These are phyloP conservation scores for Chrysocyon brachyurus DNA, from an alignment of 2,797 vertebrate genomes.

Conservation along the genomic window DNA sequence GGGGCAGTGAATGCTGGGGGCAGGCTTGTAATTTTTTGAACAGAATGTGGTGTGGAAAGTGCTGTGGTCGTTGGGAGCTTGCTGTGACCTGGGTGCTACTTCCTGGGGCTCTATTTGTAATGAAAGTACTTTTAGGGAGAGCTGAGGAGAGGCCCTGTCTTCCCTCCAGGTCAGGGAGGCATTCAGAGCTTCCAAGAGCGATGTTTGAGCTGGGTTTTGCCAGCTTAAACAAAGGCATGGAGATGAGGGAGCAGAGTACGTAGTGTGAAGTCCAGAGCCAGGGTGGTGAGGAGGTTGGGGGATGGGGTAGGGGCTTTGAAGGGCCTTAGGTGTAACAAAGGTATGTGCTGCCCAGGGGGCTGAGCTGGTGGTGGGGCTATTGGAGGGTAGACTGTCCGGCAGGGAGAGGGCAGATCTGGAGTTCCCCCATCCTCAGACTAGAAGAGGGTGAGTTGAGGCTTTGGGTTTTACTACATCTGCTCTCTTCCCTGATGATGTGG, in stretches of 20 bases:
- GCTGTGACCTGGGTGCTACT: neutral
- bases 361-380: too few species aligned
- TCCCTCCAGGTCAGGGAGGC: neutral
- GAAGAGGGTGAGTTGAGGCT: neutral
- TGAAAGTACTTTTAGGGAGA: neutral
- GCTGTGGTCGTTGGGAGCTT: neutral
- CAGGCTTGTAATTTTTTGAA: neutral
- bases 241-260: neutral
- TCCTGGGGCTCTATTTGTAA: neutral
- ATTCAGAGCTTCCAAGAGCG: neutral
- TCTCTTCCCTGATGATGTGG: neutral
- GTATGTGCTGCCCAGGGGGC: neutral
- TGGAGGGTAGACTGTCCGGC: neutral
- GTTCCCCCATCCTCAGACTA: neutral
- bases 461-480: neutral
- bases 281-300: too few species aligned
- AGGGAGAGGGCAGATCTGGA: rapidly evolving
- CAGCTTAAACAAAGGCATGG: neutral
- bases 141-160: neutral
- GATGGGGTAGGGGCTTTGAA: neutral
- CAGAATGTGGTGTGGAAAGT: neutral
- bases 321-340: neutral
- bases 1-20: neutral
- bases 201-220: neutral
- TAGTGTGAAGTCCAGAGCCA: neutral